Conservation (phyloP, 2,113 vertebrate genomes). For the Pseudonaja textilis region DNA sequence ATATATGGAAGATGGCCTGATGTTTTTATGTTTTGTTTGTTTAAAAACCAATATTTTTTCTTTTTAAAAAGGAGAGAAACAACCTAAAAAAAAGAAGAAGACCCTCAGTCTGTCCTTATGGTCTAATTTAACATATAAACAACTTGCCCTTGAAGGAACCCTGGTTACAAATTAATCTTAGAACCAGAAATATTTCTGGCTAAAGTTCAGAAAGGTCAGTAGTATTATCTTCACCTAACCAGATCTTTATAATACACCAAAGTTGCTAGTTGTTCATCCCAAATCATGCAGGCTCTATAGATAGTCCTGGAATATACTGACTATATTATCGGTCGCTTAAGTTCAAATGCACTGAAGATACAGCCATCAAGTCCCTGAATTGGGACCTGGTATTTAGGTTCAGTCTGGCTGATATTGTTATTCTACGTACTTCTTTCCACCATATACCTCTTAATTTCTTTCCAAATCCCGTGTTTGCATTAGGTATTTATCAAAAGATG, state of each 20-base stretch:
- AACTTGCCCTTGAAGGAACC: not conserved
- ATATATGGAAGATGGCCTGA: too few species aligned
- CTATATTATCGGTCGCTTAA: not conserved
- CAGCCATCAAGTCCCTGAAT: not conserved
- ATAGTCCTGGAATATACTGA: not conserved
- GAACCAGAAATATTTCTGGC: not conserved
- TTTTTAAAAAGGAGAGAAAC: too few species aligned
- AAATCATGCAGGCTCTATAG: not conserved
- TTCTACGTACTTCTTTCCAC: constrained; percentile 16
- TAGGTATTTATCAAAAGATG: constrained; percentile 43
- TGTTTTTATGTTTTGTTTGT: too few species aligned
- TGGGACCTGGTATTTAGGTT: not conserved
- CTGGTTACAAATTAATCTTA: not conserved
- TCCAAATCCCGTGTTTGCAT: constrained; percentile 5
- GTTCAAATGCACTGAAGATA: not conserved
- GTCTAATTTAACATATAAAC: not conserved
- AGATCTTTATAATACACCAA: not conserved
- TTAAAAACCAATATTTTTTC: too few species aligned
- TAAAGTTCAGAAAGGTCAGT: not conserved
- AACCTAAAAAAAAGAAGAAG: not conserved
- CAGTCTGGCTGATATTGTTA: not conserved
- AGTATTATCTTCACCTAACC: not conserved
- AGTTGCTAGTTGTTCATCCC: not conserved
- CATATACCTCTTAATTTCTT: constrained; percentile 24
- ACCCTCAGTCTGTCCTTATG: not conserved